Conservation (phyloP, 2,888 invertebrate genomes). For the Dyspetes luteomarginatus region DNA sequence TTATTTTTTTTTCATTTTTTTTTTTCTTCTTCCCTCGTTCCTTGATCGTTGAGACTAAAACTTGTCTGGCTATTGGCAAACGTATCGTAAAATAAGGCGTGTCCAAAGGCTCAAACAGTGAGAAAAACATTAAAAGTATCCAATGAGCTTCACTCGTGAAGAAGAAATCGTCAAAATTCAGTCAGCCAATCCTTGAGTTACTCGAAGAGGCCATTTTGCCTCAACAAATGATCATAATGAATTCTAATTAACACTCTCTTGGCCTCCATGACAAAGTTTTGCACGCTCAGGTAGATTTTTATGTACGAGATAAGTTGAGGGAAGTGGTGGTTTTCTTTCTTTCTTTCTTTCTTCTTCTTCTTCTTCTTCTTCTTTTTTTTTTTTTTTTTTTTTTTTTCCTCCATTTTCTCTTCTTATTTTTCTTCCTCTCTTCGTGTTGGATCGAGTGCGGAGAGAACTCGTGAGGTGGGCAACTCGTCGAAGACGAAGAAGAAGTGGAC, state of each 20-base stretch:
- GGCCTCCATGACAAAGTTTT: background rate
- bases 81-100: conserved; percentile 64
- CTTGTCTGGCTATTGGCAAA: conserved; percentile 52
- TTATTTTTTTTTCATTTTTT: conserved; percentile 13
- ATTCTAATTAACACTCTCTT: conserved; percentile 64
- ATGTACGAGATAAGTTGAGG: conserved; percentile 4
- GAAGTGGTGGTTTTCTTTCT: conserved; percentile 34
- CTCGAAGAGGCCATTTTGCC: conserved; percentile 54
- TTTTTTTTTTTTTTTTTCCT: background rate
- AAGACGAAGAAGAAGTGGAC: conserved; percentile 61
- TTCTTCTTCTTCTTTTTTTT: background rate
- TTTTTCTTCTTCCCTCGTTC: background rate
- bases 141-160: conserved; percentile 55
- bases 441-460: conserved; percentile 33
- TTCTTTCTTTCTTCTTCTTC: background rate
- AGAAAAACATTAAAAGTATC: conserved; percentile 48
- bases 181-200: conserved; percentile 59
- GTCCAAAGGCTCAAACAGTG: conserved; percentile 30
- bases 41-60: conserved; percentile 29
- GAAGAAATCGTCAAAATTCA: conserved; percentile 34
- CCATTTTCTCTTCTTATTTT: conserved; percentile 11
- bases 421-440: conserved; percentile 30
- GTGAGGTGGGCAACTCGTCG: conserved; percentile 43
- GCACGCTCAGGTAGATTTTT: conserved; percentile 29
- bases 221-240: conserved; percentile 65